Percentiles rank a stretch among this genome's conserved stretches.
These are phyloP conservation scores for Cheilosia grossa DNA, from an alignment of 2,888 invertebrate species.

Conservation along the genomic window DNA sequence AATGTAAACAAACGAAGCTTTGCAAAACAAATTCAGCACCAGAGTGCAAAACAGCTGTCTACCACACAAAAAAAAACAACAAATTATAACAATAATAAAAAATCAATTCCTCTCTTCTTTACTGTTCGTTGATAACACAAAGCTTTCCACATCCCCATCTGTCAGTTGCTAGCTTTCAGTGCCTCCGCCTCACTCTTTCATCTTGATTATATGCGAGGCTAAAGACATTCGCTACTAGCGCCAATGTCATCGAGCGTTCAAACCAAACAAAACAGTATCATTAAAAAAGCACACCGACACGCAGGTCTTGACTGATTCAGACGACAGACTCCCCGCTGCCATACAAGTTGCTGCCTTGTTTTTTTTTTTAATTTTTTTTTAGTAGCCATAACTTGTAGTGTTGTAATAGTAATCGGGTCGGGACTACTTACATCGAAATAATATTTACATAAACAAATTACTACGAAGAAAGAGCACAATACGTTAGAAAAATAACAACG, in stretches of 20 bases:
- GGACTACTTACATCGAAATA: constrained; percentile 43
- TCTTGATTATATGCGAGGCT: not conserved
- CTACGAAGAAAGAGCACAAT: constrained; percentile 16
- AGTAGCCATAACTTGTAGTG: constrained; percentile 6
- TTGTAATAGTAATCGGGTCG: constrained; percentile 14
- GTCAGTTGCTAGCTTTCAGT: not conserved
- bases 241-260: constrained; percentile 43
- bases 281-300: constrained; percentile 63
- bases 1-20: constrained; percentile 39
- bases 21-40: constrained; percentile 22
- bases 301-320: constrained; percentile 60
- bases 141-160: constrained; percentile 31
- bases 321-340: constrained; percentile 37
- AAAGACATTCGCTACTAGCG: constrained; percentile 8
- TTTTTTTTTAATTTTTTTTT: constrained; percentile 20
- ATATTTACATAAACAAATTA: constrained; percentile 31
- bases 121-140: constrained; percentile 21
- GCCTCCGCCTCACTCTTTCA: not conserved
- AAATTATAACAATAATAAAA: not conserved
- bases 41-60: constrained; percentile 51
- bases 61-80: not conserved
- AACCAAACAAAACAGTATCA: constrained; percentile 49
- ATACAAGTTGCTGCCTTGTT: constrained; percentile 23
- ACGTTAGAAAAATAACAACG: not conserved
- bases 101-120: constrained; percentile 12